Conservation (phyloP, 2,113 vertebrate genomes). For the Spheniscus mendiculus region DNA sequence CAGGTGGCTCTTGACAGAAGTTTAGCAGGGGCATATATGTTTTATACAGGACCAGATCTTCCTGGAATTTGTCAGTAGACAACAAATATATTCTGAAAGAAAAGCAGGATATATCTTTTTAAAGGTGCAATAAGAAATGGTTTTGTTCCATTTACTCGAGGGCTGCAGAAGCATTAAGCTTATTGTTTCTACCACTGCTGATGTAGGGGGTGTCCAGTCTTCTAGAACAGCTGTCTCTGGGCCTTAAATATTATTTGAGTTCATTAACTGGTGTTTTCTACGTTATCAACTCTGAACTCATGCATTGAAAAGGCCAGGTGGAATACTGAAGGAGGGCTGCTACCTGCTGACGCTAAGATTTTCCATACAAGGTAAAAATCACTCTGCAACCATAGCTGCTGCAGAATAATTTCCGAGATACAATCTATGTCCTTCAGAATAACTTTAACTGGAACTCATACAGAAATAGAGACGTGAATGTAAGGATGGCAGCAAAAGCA, state of each 20-base stretch:
- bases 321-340: neutral
- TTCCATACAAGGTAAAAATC: neutral
- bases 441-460: neutral
- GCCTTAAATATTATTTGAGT: neutral
- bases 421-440: neutral
- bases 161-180: neutral
- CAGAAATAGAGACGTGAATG: neutral
- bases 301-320: neutral
- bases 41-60: neutral
- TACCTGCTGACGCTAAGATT: neutral
- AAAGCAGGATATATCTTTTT: neutral
- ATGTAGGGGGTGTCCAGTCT: neutral
- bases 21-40: neutral
- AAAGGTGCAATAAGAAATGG: neutral
- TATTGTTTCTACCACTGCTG: neutral
- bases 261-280: neutral
- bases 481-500: neutral
- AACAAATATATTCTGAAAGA: neutral
- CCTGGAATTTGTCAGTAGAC: neutral
- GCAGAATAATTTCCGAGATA: neutral
- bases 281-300: neutral
- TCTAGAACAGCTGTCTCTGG: neutral
- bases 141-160: neutral
- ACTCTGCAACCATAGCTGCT: neutral
- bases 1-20: neutral